Conservation (phyloP, 2,113 vertebrate genomes). For the Spea bombifrons region DNA sequence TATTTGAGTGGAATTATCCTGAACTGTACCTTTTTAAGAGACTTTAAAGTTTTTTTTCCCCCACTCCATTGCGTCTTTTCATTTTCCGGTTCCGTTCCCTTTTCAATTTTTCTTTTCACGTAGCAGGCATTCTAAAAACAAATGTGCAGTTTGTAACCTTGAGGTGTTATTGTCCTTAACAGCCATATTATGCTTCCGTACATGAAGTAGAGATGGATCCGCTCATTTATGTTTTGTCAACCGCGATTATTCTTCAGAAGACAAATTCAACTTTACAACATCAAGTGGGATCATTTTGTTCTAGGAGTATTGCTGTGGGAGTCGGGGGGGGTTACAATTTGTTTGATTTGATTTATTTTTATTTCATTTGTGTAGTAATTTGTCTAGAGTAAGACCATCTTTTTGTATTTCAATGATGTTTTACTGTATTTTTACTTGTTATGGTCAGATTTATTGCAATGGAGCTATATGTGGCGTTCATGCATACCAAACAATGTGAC, state of each 20-base stretch:
- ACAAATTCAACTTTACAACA: neutral
- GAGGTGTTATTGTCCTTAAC: neutral
- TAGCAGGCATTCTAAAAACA: neutral
- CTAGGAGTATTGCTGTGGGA: too few species aligned
- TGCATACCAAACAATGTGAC: too few species aligned
- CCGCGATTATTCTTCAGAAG: neutral
- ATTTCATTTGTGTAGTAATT: too few species aligned
- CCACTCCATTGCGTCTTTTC: conserved; percentile 29
- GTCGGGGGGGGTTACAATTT: too few species aligned
- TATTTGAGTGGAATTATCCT: conserved; percentile 1
- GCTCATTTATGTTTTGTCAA: neutral
- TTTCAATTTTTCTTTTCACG: neutral
- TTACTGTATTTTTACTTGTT: too few species aligned
- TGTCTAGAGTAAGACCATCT: too few species aligned
- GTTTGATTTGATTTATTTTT: too few species aligned
- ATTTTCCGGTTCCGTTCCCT: conserved; percentile 32
- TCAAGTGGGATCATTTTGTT: too few species aligned
- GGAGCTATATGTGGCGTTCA: too few species aligned
- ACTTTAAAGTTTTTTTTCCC: conserved; percentile 16
- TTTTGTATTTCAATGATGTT: too few species aligned
- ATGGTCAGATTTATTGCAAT: too few species aligned
- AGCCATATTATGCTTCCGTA: neutral
- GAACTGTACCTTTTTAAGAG: conserved; percentile 20
- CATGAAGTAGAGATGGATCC: neutral
- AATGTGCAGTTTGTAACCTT: neutral